A percentile compares a stretch with the other conserved stretches of the same genome.
Evolutionary conservation across 2,113 vertebrate genomes (phyloP).

Genomic region (Zapus hudsonius): DNA sequence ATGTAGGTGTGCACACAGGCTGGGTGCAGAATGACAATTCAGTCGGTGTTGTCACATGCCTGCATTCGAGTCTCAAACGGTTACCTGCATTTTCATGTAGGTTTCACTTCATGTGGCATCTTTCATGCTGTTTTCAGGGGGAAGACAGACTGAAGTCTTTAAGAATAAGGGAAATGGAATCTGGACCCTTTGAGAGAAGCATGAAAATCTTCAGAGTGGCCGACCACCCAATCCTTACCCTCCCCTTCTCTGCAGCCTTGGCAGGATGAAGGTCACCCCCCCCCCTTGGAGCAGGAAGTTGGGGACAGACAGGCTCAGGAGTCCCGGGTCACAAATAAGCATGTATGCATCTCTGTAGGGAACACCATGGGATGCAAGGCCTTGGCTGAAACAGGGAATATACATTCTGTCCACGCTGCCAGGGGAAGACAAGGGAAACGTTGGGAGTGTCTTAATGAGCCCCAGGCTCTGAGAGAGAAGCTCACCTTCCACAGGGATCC

Average conservation of each 20-base stretch:
- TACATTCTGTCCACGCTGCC: background rate
- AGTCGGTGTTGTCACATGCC: background rate
- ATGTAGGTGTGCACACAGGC: rapidly evolving
- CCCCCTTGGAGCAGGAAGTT: background rate
- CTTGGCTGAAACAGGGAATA: background rate
- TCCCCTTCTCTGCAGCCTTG: background rate
- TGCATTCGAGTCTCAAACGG: background rate
- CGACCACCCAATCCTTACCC: background rate
- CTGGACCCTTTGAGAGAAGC: slow-evolving; percentile 18
- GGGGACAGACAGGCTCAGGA: background rate
- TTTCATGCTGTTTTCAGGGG: background rate
- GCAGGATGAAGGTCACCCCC: rapidly evolving
- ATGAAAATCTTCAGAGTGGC: background rate
- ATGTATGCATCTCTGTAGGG: background rate
- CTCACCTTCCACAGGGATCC: background rate
- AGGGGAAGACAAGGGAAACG: background rate
- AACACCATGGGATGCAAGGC: background rate
- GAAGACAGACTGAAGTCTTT: background rate
- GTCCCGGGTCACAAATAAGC: background rate
- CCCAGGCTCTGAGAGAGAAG: background rate
- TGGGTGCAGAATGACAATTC: too few species aligned
- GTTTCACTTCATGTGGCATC: background rate
- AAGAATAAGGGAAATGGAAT: slow-evolving; percentile 1
- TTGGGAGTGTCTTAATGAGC: background rate
- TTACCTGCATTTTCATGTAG: background rate